A percentile compares a stretch with the other conserved stretches of the same genome.
Evolutionary conservation across 2,888 invertebrate genomes (phyloP).

Genomic region (Lamellibrachia columna): DNA sequence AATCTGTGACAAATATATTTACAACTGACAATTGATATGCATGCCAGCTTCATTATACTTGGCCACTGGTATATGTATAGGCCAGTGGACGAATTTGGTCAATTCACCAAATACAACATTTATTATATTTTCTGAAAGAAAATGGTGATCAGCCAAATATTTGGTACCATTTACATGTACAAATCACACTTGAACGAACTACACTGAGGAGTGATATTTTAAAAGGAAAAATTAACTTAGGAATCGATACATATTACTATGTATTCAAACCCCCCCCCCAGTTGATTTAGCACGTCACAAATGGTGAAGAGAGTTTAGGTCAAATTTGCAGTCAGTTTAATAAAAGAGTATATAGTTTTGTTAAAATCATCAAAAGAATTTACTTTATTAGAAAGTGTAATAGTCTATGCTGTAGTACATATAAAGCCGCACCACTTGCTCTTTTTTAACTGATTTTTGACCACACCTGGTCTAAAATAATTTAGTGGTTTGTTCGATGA

Average conservation of each 20-base stretch:
- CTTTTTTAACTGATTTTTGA: too few species aligned
- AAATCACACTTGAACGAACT: not conserved
- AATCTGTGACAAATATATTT: not conserved
- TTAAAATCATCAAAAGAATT: not conserved
- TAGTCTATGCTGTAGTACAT: too few species aligned
- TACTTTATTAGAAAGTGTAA: too few species aligned
- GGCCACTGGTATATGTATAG: not conserved
- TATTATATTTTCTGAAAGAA: not conserved
- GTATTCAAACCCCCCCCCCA: too few species aligned
- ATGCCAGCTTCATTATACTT: not conserved
- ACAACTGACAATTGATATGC: not conserved
- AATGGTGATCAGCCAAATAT: not conserved
- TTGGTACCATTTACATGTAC: not conserved
- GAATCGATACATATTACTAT: too few species aligned
- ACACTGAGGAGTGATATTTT: not conserved
- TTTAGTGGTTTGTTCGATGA: too few species aligned
- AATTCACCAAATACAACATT: not conserved
- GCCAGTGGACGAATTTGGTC: not conserved
- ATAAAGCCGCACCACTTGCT: too few species aligned
- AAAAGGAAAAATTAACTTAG: not conserved
- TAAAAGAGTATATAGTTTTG: not conserved
- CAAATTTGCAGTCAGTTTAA: not conserved
- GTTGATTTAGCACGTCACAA: too few species aligned
- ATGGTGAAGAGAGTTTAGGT: too few species aligned
- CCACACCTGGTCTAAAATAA: too few species aligned